phyloP scores from a whole-genome alignment of 2,888 invertebrate genomes.

The Ligdia adustata region DNA sequence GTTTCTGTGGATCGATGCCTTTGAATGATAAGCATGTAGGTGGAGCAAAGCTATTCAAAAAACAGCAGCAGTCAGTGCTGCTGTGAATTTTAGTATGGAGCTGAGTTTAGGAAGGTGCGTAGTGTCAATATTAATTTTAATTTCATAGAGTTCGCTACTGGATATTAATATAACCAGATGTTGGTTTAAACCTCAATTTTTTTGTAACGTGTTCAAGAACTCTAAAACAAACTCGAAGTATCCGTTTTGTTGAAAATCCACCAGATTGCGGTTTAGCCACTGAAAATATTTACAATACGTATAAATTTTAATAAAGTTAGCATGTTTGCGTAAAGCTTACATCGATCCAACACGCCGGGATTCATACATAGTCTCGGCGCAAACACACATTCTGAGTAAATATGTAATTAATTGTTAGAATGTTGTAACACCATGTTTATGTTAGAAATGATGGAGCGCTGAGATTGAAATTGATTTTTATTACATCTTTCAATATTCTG shows the following conservation, averaged over 20 bases:
- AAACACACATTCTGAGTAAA: slow-evolving; percentile 16
- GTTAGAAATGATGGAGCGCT: slow-evolving; percentile 5
- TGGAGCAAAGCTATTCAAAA: no score
- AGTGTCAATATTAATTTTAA: no score
- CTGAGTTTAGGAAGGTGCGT: no score
- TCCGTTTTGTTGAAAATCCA: slow-evolving; percentile 6
- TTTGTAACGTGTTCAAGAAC: not conserved
- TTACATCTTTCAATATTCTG: no score
- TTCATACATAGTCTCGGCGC: slow-evolving; percentile 7
- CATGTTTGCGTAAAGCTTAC: slow-evolving; percentile 21
- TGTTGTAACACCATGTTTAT: slow-evolving; percentile 15
- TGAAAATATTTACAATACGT: slow-evolving; percentile 17
- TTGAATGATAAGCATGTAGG: no score
- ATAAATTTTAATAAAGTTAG: slow-evolving; percentile 23
- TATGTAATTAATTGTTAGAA: slow-evolving; percentile 19
- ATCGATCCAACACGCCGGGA: slow-evolving; percentile 18
- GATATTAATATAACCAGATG: not conserved
- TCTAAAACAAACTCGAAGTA: not conserved
- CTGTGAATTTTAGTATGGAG: no score
- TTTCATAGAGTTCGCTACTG: no score
- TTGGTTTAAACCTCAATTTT: not conserved
- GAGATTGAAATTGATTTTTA: no score
- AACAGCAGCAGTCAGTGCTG: no score
- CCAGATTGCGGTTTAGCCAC: slow-evolving; percentile 1
- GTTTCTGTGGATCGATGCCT: no score